Conservation (phyloP, 2,797 vertebrate genomes). For the Crypturellus tataupa region DNA sequence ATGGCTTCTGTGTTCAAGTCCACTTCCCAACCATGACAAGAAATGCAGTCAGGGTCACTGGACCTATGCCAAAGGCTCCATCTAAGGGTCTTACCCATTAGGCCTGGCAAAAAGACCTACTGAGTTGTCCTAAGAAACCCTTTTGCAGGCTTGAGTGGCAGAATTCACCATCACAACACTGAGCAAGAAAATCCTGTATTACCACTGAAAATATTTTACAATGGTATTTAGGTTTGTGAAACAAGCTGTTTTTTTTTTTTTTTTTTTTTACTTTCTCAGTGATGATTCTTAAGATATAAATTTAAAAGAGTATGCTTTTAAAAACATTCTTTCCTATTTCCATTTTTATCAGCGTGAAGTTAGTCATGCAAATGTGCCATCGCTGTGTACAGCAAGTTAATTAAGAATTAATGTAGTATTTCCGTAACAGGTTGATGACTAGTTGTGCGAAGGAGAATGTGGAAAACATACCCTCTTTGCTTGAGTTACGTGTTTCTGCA, state of each 20-base stretch:
- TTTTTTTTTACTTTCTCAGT: neutral
- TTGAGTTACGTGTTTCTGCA: neutral
- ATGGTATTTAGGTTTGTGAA: conserved; percentile 41
- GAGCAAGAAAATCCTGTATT: conserved; percentile 20
- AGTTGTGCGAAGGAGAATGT: neutral
- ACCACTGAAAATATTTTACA: conserved; percentile 31
- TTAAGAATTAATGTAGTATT: neutral
- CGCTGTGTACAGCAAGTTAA: neutral
- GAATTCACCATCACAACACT: neutral
- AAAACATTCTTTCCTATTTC: conserved; percentile 10
- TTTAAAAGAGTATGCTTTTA: neutral
- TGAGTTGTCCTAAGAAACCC: conserved; percentile 2
- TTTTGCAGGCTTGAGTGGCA: neutral
- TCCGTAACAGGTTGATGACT: neutral
- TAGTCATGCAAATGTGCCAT: neutral
- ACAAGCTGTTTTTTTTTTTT: neutral
- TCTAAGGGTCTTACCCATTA: conserved; percentile 46
- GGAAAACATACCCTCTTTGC: neutral
- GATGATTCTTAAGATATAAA: neutral
- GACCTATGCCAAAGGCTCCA: conserved; percentile 15
- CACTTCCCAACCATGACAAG: neutral
- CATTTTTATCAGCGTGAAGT: neutral
- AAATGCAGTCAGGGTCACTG: conserved; percentile 29
- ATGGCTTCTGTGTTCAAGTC: conserved; percentile 23
- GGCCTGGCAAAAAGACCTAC: neutral